Conservation (phyloP, 2,797 vertebrate species). For the Oreortyx pictus region DNA sequence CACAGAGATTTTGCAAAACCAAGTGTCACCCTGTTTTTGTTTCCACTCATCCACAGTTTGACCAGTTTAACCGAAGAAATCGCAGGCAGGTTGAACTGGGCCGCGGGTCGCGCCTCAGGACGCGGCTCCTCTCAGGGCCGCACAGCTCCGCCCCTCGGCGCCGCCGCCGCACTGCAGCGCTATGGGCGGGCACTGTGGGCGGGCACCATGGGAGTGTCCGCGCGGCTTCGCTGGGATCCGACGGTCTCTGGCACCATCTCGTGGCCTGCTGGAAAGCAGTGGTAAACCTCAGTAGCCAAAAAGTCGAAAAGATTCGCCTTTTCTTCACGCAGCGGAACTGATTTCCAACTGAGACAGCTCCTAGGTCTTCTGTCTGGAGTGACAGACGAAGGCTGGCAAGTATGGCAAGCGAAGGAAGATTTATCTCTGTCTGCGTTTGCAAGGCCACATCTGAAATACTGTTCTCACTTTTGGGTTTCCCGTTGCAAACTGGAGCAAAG, state of each 20-base stretch:
- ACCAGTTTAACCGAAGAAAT: not conserved
- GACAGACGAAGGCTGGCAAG: not conserved
- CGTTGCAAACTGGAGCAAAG: not conserved
- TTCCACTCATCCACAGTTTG: not conserved
- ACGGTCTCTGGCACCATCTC: not conserved
- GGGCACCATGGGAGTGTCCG: too few relatives aligned
- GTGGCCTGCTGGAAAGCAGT: not conserved
- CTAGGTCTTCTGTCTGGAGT: not conserved
- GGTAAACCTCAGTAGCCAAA: not conserved
- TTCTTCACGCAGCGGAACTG: not conserved
- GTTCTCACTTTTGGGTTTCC: not conserved
- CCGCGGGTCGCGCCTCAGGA: accelerated
- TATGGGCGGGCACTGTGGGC: too few relatives aligned
- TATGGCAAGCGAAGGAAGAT: not conserved
- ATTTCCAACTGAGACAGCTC: not conserved
- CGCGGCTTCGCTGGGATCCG: accelerated
- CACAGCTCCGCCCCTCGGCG: too few relatives aligned
- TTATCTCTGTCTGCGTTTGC: not conserved
- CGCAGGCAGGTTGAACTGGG: not conserved
- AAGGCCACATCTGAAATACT: accelerated
- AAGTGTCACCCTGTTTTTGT: not conserved
- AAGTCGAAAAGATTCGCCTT: not conserved
- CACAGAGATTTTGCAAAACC: not conserved
- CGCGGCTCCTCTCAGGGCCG: not conserved
- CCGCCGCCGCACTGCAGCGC: not conserved